Evolutionary conservation across 1,140 invertebrate genomes (phyloP).

Genomic region (Drosophila mojavensis): DNA sequence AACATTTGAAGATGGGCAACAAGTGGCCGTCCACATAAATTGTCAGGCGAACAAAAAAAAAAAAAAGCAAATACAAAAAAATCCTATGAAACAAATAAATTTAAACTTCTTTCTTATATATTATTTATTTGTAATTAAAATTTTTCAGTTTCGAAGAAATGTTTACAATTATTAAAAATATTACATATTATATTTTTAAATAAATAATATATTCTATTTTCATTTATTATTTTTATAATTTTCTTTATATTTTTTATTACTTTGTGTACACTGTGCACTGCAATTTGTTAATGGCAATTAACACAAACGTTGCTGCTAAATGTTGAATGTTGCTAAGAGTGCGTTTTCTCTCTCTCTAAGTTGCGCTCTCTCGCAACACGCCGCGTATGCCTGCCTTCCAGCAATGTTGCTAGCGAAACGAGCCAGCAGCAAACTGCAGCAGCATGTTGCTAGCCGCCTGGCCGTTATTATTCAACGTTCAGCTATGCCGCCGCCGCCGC

Average conservation of each 20-base stretch:
- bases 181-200: too few relatives aligned
- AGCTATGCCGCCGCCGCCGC: background rate
- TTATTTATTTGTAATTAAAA: too few relatives aligned
- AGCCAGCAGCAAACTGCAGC: background rate
- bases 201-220: background rate
- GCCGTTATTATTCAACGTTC: slow-evolving; percentile 1
- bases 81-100: too few relatives aligned
- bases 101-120: too few relatives aligned
- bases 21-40: slow-evolving; percentile 53
- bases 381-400: background rate
- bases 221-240: background rate
- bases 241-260: background rate
- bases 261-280: slow-evolving; percentile 10
- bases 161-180: too few relatives aligned
- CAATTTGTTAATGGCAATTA: slow-evolving; percentile 10
- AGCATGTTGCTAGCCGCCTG: background rate
- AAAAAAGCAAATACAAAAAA: slow-evolving; percentile 20
- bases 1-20: slow-evolving; percentile 60
- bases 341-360: background rate
- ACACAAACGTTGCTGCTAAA: background rate
- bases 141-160: too few relatives aligned
- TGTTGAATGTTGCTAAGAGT: slow-evolving; percentile 10
- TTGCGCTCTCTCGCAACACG: slow-evolving; percentile 21
- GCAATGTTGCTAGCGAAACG: background rate
- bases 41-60: slow-evolving; percentile 4